phyloP scores from a whole-genome alignment of 2,797 vertebrate species.

The Melanotaenia trifasciata region DNA sequence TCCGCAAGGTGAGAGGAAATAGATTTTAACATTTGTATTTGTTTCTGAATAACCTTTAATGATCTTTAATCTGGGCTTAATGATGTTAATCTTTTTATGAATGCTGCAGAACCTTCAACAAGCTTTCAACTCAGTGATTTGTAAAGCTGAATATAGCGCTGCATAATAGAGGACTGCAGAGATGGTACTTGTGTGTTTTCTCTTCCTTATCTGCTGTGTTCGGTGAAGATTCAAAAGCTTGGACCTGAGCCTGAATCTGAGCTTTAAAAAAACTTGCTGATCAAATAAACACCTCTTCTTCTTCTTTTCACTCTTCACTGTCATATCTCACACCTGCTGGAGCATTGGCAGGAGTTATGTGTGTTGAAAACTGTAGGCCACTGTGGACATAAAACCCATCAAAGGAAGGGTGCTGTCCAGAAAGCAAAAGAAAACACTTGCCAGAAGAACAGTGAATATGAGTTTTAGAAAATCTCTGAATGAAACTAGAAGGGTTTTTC shows the following conservation, averaged over 20 bases:
- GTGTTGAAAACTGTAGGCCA: slow-evolving; percentile 12
- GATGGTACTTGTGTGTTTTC: slow-evolving; percentile 1
- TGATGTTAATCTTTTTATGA: slow-evolving; percentile 12
- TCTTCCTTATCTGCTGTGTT: background rate
- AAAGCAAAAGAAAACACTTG: slow-evolving; percentile 4
- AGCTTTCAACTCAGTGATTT: slow-evolving; percentile 7
- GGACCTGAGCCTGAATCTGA: background rate
- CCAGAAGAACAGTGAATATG: background rate
- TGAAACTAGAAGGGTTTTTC: background rate
- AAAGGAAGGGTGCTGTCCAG: slow-evolving; percentile 8
- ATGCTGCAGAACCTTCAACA: background rate
- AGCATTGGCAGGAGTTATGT: slow-evolving; percentile 13
- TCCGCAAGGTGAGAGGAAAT: slow-evolving; percentile 6
- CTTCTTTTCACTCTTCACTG: background rate
- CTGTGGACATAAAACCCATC: slow-evolving; percentile 6
- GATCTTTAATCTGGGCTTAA: background rate
- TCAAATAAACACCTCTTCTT: slow-evolving; percentile 1
- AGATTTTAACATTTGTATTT: background rate
- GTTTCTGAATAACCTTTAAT: background rate
- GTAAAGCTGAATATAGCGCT: background rate
- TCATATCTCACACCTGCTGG: slow-evolving; percentile 11
- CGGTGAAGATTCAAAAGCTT: slow-evolving; percentile 8
- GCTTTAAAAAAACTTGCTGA: slow-evolving; percentile 13
- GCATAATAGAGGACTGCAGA: background rate
- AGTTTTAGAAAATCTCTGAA: background rate